Conservation (phyloP, 2,797 vertebrate genomes). For the Echeneis naucrates region DNA sequence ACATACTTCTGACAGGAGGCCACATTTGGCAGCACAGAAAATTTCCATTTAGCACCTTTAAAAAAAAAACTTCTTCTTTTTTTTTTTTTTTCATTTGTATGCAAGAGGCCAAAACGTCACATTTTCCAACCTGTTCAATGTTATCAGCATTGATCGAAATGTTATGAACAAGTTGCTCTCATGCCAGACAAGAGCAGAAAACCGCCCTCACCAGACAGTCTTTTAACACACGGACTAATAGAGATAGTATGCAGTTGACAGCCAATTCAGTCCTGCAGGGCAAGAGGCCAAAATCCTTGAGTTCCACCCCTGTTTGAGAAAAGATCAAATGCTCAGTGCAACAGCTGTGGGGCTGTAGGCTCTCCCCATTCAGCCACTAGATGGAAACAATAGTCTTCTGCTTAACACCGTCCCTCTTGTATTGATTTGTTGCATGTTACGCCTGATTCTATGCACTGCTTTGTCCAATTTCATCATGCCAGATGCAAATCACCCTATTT, state of each 20-base stretch:
- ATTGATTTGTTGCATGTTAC: constrained; percentile 47
- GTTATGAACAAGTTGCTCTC: constrained; percentile 26
- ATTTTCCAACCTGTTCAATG: constrained; percentile 4
- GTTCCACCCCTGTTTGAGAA: constrained; percentile 76
- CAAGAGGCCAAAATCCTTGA: constrained; percentile 78
- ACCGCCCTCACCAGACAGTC: constrained; percentile 44
- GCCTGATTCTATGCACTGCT: constrained; percentile 37
- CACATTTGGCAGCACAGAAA: too few species aligned
- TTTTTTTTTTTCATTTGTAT: background rate
- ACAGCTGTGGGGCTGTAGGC: constrained; percentile 72
- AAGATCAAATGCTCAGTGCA: constrained; percentile 73
- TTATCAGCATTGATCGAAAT: constrained; percentile 29
- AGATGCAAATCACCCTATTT: constrained; percentile 35
- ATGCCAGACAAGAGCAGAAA: constrained; percentile 43
- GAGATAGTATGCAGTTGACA: constrained; percentile 79
- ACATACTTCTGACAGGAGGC: too few species aligned
- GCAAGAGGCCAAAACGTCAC: background rate
- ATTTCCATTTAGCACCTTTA: background rate
- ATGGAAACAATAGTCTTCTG: constrained; percentile 83
- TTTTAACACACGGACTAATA: constrained; percentile 65
- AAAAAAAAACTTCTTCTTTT: background rate
- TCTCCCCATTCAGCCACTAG: constrained; percentile 83
- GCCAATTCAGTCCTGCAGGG: constrained; percentile 73
- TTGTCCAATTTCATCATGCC: constrained; percentile 26
- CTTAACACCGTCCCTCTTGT: constrained; percentile 33